Base-by-base conservation (phyloP, 2,888 invertebrate species). In the Drosophila kambysellisi region DNA sequence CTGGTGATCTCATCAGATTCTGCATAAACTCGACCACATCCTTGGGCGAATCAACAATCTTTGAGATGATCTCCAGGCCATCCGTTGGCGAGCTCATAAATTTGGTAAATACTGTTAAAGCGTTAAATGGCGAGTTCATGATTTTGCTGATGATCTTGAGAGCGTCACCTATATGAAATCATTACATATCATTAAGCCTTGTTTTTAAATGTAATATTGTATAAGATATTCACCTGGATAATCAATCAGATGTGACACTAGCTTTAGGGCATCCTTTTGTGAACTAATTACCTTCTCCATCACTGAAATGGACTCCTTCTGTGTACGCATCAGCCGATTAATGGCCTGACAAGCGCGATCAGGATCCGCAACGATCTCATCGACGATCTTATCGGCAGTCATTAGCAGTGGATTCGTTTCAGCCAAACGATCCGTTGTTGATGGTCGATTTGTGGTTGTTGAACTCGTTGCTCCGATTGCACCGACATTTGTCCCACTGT, bases 71-170 rank as follows among this genome's bases (percentile, higher is more conserved):
- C 82, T 93, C 93, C 37, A 93, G 86, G n/a, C 93, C 92, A 79
- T 93, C 93, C n/a, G 92, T 93, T 12, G 93, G 93, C 6, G 93
- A 93, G 66, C 92, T 92, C 93, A 93, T 93, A 65, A 93, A 93
- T 82, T 93, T 93, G 3, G 93, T 93, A 65, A 93, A 93, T 81
- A 93, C 93, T 75, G 93, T 93, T 61, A 93, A 83, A 52, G 93
- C 93, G 78, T 93, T 92, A 65, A 93, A 92, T 12, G 93, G 93
- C 59, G 93, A 93, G 76, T 93, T 93, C 93, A 93, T 93, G 59
- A 93, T 91, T 91, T 93, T 93, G 64, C 92, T 92, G 39, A 93
- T 93, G 39, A 93, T 93, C 73, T 93, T 92, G 43, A 93, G 82
- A 4, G 92, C 93, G 76, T 93, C 93, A 39, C 93, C 92, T 92